A percentile compares a stretch with the other conserved stretches of the same genome.
Conservation (phyloP, 2,797 vertebrate genomes). For the Chaunax sp. region DNA sequence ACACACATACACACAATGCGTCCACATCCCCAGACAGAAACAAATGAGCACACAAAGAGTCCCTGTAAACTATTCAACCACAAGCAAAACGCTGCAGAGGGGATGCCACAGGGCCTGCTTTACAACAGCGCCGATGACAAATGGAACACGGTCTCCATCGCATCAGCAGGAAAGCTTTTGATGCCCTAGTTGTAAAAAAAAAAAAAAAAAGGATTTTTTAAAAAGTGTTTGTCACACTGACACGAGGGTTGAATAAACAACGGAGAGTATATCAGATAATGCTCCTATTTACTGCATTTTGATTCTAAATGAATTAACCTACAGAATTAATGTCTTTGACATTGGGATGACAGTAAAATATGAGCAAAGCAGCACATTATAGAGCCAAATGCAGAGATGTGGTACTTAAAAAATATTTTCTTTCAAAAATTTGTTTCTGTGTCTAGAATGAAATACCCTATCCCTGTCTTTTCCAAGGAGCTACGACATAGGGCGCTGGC, state of each 20-base stretch:
- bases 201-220: neutral
- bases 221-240: neutral
- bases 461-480: no score
- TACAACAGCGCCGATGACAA: constrained; percentile 41
- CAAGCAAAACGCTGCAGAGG: constrained; percentile 38
- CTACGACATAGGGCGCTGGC: neutral
- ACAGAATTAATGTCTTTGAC: no score
- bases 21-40: constrained; percentile 47
- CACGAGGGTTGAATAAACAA: constrained; percentile 12
- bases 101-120: constrained; percentile 38
- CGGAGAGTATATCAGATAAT: neutral
- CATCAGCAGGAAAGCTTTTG: constrained; percentile 10
- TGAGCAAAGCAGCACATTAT: neutral
- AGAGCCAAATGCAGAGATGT: neutral
- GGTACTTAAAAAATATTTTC: neutral
- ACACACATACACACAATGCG: constrained; percentile 37
- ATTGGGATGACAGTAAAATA: constrained; percentile 1
- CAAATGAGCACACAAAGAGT: constrained; percentile 54
- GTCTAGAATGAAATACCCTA: no score
- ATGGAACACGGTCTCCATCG: constrained; percentile 20
- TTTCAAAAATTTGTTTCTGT: no score
- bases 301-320: no score
- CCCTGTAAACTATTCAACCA: constrained; percentile 55
- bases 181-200: constrained; percentile 23
- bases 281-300: no score